Percentiles rank a stretch among this genome's conserved stretches.
These are phyloP conservation scores for Taurulus bubalis DNA, from an alignment of 2,113 vertebrate genomes.

Conservation along the genomic window DNA sequence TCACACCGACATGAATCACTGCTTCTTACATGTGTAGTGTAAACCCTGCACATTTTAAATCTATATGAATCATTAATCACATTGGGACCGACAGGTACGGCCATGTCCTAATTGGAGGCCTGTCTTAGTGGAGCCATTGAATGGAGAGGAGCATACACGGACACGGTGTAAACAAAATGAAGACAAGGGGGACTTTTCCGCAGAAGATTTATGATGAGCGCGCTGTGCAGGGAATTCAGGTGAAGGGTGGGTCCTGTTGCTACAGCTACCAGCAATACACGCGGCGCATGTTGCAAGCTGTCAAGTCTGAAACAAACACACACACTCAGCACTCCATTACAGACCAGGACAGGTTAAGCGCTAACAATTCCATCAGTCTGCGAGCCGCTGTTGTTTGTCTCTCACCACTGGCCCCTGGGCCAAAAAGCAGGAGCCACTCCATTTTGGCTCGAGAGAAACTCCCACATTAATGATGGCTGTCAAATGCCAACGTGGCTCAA, in stretches of 20 bases:
- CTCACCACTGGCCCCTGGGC: conserved; percentile 51
- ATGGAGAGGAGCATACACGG: conserved; percentile 40
- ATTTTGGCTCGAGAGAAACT: conserved; percentile 46
- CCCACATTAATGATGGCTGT: conserved; percentile 64
- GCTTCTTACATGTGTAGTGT: background rate
- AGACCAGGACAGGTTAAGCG: conserved; percentile 39
- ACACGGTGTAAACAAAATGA: conserved; percentile 20
- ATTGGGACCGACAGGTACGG: conserved; percentile 29
- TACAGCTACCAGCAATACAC: conserved; percentile 29
- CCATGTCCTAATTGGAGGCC: conserved; percentile 30
- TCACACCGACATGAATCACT: conserved; percentile 14
- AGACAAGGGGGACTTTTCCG: background rate
- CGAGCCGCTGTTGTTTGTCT: conserved; percentile 55
- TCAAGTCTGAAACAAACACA: conserved; percentile 48
- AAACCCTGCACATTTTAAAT: conserved; percentile 37
- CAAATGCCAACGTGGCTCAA: conserved; percentile 67
- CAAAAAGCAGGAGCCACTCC: conserved; percentile 48
- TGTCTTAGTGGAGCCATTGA: conserved; percentile 28
- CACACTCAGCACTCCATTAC: conserved; percentile 43
- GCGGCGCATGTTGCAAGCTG: conserved; percentile 31
- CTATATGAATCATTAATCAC: conserved; percentile 50
- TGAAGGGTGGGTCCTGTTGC: conserved; percentile 51
- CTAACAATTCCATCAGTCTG: conserved; percentile 67
- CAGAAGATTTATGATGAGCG: conserved; percentile 57
- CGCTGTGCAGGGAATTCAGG: conserved; percentile 52